Base-by-base conservation (phyloP, 2,797 vertebrate genomes). In the Holocentrus rufus region DNA sequence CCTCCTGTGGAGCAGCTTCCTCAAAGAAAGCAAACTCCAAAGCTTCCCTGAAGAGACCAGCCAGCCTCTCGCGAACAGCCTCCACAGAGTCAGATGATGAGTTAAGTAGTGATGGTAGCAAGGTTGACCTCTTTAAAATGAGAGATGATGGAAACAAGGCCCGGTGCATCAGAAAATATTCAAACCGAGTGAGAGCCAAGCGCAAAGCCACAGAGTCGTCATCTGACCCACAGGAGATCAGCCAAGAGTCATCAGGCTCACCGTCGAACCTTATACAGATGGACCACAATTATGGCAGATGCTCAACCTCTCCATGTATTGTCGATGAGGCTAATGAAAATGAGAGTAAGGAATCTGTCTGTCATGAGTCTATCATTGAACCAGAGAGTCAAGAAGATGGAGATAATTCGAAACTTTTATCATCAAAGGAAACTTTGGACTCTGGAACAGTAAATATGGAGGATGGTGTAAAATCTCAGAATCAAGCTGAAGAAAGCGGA, bases 241-340 rank as follows among this genome's bases (percentile, higher is more conserved):
- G 77, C 56, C 81, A 88, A 4, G 80, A 27, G 39, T 81, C 78
- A 5, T 64, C 82, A 13, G 54, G 82, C 9, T 52, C 74, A 22
- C 63, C 82, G 7, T 3, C 62, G 2, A 89, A 82, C 63, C 81
- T 80, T 10, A 65, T 93, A 69, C 92, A 93, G 63, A 87, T 89
- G 62, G 94, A 95, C 65, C 94, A 94, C 74, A 92, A 92, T 74
- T 94, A 94, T 55, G 94, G 93, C 39, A 82, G 88, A 81, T 88
- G 77, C 59, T 80, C 90, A 13, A 85, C 88, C 60, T 77, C 61
- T 6, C 27, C 72, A 22, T 49, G 64, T 70, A 52, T 22, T 76
- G 17, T 25, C 0, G 49, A n/a, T 71, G 83, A 87, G n/a, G 22
- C 50, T 52, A 15, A 77, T 82, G 72, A 72, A 46, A 79, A 73